These are phyloP conservation scores for Epinotia ramella DNA, from an alignment of 2,888 invertebrate species.

Conservation along the genomic window DNA sequence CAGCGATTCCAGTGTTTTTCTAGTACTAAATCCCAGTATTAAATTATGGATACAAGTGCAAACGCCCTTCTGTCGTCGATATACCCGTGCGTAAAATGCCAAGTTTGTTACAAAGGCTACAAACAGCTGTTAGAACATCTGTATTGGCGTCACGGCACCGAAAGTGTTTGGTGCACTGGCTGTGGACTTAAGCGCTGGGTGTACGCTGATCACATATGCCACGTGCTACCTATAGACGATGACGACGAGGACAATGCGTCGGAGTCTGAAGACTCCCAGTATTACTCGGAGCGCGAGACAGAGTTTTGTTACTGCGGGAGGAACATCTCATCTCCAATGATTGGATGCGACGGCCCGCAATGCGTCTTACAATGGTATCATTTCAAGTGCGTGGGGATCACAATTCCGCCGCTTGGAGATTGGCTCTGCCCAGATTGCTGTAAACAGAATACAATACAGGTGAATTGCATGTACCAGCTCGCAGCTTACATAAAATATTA, in stretches of 20 bases:
- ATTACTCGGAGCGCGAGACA: conserved; percentile 52
- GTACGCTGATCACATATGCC: conserved; percentile 67
- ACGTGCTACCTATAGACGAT: conserved; percentile 64
- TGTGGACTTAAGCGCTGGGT: conserved; percentile 66
- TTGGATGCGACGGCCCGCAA: conserved; percentile 66
- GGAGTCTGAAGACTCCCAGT: conserved; percentile 48
- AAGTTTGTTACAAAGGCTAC: conserved; percentile 63
- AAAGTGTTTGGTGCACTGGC: conserved; percentile 62
- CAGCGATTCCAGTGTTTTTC: background rate
- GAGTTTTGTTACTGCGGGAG: conserved; percentile 68
- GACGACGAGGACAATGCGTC: conserved; percentile 49
- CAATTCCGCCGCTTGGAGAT: conserved; percentile 63
- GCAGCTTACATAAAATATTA: background rate
- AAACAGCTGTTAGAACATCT: conserved; percentile 68
- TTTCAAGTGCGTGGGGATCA: conserved; percentile 68
- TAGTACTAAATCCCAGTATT: conserved; percentile 8
- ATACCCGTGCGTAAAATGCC: conserved; percentile 64
- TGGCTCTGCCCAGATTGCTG: conserved; percentile 69
- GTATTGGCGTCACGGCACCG: conserved; percentile 74
- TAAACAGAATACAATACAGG: conserved; percentile 25
- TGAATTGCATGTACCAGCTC: background rate
- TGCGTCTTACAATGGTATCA: conserved; percentile 71
- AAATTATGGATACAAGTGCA: conserved; percentile 56
- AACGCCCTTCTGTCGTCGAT: conserved; percentile 50
- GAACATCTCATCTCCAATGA: conserved; percentile 62